Percentiles rank a stretch among this genome's conserved stretches.
These are phyloP conservation scores for Diogma glabrata DNA, from an alignment of 2,888 invertebrate species.

Conservation along the genomic window DNA sequence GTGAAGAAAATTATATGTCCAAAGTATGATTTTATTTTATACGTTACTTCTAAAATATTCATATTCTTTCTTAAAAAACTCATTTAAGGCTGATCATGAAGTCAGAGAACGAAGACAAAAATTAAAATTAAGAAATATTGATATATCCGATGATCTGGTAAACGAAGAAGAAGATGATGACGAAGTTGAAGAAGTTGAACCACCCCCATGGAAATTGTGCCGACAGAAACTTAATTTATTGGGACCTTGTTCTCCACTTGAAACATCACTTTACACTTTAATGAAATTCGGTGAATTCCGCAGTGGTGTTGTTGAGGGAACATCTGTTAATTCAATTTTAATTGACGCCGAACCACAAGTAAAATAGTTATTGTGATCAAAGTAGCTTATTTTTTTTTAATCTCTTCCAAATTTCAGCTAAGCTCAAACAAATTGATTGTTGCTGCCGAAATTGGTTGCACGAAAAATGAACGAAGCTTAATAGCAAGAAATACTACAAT, in stretches of 20 bases:
- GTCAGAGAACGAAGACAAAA: constrained; percentile 37
- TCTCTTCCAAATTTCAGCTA: too few relatives aligned
- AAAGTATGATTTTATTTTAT: too few relatives aligned
- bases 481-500: constrained; percentile 69
- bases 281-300: constrained; percentile 47
- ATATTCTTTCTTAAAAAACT: too few relatives aligned
- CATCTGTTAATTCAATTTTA: constrained; percentile 76
- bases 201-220: constrained; percentile 34
- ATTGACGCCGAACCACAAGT: too few relatives aligned
- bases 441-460: constrained; percentile 50
- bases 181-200: constrained; percentile 33
- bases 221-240: constrained; percentile 35
- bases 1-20: constrained; percentile 69
- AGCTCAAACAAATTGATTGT: constrained; percentile 34
- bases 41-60: too few relatives aligned
- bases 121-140: not conserved
- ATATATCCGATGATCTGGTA: constrained; percentile 20
- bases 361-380: too few relatives aligned
- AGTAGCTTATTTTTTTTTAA: too few relatives aligned
- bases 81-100: constrained; percentile 52
- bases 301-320: constrained; percentile 53
- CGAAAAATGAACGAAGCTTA: constrained; percentile 37
- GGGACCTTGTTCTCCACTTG: constrained; percentile 76
- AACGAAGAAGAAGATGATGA: constrained; percentile 27
- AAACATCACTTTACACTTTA: constrained; percentile 54